These are phyloP conservation scores for Amphimedon queenslandica DNA, from an alignment of 37 sponge, comb jelly and placozoan genomes.

Conservation along the genomic window DNA sequence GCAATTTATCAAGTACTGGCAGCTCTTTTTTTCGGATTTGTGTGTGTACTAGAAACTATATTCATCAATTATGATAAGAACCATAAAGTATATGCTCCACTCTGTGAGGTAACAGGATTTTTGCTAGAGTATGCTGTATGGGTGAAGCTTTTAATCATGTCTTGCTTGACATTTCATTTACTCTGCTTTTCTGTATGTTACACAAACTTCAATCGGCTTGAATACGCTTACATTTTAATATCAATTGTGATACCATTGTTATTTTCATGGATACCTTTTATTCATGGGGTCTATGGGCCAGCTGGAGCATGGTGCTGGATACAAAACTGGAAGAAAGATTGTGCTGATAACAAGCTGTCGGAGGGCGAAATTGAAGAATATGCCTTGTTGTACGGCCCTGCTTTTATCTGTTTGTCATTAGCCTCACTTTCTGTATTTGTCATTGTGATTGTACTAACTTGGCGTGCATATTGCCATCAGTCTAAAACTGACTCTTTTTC, in stretches of 20 bases:
- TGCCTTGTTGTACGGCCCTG: neutral
- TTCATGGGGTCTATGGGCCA: neutral
- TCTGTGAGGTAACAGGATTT: neutral
- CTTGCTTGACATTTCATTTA: neutral
- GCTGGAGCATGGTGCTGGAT: neutral
- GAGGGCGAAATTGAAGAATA: neutral
- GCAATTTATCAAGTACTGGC: neutral
- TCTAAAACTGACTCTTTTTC: neutral
- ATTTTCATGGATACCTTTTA: neutral
- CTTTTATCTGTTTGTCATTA: neutral
- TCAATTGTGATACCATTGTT: neutral
- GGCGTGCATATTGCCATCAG: neutral
- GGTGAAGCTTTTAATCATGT: neutral
- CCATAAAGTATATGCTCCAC: neutral
- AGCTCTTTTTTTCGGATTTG: neutral
- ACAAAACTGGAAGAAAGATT: neutral
- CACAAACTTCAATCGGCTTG: neutral
- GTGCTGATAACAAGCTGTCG: neutral
- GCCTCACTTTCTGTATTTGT: neutral
- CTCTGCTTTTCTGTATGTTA: neutral
- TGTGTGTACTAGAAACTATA: neutral
- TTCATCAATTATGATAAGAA: neutral
- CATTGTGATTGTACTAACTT: neutral
- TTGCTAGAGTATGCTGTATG: neutral
- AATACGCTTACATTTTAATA: neutral